Percentiles rank a stretch among this genome's conserved stretches.
Evolutionary conservation across 2,888 invertebrate species (phyloP).

Genomic region (Orchesellides sinensis): DNA sequence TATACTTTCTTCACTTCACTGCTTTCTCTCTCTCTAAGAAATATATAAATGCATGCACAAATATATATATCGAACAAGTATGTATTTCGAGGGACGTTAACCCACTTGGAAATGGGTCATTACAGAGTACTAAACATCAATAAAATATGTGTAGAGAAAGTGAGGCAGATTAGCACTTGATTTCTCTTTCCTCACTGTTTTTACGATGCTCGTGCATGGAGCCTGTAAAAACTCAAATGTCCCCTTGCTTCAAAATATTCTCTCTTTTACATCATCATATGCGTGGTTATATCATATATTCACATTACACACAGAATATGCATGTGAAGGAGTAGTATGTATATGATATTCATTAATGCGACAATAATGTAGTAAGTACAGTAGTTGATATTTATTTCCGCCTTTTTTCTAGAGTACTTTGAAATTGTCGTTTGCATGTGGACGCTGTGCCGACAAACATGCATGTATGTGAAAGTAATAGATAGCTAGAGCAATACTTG

Average conservation of each 20-base stretch:
- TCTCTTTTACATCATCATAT: no score
- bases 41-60: not conserved
- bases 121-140: constrained; percentile 58
- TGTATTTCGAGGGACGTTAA: constrained; percentile 36
- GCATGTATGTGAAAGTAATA: not conserved
- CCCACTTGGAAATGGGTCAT: constrained; percentile 62
- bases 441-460: no score
- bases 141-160: constrained; percentile 51
- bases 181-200: constrained; percentile 21
- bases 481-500: no score
- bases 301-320: no score
- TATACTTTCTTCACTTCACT: no score
- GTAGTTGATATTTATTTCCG: not conserved
- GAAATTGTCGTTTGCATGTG: not conserved
- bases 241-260: no score
- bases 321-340: not conserved
- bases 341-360: no score
- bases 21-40: no score
- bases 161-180: constrained; percentile 61
- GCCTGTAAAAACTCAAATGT: not conserved
- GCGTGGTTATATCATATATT: no score
- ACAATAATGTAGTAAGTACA: not conserved
- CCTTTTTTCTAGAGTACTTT: no score
- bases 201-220: not conserved
- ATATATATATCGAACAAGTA: not conserved